Base-by-base conservation (phyloP, 2,888 invertebrate genomes). In the Nomada lathburiana region DNA sequence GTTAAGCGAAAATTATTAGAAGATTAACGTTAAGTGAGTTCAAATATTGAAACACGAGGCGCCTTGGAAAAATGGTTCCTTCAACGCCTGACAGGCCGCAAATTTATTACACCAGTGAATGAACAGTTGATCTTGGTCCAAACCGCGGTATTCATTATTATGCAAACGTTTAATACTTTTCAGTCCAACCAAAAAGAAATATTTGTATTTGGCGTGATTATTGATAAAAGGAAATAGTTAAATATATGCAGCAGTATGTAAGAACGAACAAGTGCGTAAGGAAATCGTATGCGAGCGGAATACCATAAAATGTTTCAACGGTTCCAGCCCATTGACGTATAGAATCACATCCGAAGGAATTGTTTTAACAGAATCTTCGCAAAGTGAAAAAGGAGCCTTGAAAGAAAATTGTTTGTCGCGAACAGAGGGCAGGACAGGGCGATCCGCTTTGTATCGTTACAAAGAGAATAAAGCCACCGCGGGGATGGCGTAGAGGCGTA, bases 401-500 rank as follows among this genome's bases (percentile, higher is more conserved):
- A 64, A 59, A 63, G 65, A 68, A 86, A 87, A 84, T 74, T 70
- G 86, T 73, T 55, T 59, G 50, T 18, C 76, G 76, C 26, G 82
- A 78, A 88, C 84, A 84, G 88, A 86, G 80, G 80, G 13, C 29
- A 69, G 29, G 74, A 53, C 55, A 65, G 80, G 47, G 80, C 52
- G 85, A 83, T 83, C 77, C 60, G 77, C 87, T 84, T 83, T 87
- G 85, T 85, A 63, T 75, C 74, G 67, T 47, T 60, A 74, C 73
- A 84, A 84, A 86, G 87, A 72, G 86, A 87, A 87, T 83, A 87
- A 87, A 85, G 83, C 75, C 77, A 68, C 26, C 53, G 29, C 23
- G 42, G 23, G 75, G 74, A 60, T 72, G 77, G 64, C 52, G 36
- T 18, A 70, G 69, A 55, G 77, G 64, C 52, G 36, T 16, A 70